Conservation (phyloP, 2,797 vertebrate species). For the Tenualosa thibaudeaui region DNA sequence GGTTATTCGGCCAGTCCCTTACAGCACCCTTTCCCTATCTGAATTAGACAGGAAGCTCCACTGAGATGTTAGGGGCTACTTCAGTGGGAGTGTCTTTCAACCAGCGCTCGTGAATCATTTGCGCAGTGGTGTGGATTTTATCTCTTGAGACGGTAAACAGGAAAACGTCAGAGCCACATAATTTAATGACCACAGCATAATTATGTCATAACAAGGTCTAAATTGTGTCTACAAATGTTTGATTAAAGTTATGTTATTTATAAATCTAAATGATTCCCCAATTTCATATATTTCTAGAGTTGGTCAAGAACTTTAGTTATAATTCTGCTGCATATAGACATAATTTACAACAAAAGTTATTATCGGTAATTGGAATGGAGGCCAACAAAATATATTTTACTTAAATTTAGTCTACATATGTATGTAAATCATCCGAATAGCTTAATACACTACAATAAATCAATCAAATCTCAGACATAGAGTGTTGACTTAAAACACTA, state of each 20-base stretch:
- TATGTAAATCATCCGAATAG: not conserved
- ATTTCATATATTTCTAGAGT: not conserved
- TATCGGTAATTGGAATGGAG: not conserved
- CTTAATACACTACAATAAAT: too few relatives aligned
- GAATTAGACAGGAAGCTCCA: slow-evolving; percentile 22
- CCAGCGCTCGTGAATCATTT: not conserved
- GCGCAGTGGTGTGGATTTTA: not conserved
- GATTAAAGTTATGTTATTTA: not conserved
- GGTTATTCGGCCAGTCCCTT: not conserved
- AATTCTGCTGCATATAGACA: not conserved
- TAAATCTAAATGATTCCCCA: too few relatives aligned
- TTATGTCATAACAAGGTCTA: not conserved
- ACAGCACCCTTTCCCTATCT: not conserved
- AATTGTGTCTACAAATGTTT: not conserved
- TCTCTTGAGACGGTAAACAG: not conserved
- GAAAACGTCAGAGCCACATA: not conserved
- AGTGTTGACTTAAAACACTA: not conserved
- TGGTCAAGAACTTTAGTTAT: not conserved
- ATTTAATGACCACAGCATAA: not conserved
- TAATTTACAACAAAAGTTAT: not conserved
- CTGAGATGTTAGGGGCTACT: slow-evolving; percentile 8
- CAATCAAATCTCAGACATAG: not conserved
- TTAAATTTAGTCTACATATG: not conserved
- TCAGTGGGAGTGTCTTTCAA: slow-evolving; percentile 26
- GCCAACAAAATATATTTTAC: not conserved